Evolutionary conservation across 2,888 invertebrate species (phyloP), one percentile per base, ranked within the genome.

Genomic region (Xanthostigma xanthostigma): DNA sequence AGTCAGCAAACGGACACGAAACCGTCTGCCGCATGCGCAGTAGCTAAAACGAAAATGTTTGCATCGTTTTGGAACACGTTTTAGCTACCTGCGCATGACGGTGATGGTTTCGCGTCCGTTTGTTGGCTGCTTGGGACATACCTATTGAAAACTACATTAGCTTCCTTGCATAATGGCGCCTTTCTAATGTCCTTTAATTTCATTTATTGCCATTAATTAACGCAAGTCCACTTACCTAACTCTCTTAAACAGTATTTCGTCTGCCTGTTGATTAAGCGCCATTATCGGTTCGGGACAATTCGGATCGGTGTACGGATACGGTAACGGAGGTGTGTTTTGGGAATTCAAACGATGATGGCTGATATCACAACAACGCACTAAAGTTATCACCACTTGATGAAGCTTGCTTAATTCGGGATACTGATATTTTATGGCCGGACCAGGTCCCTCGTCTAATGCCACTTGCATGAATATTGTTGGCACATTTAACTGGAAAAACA

Each of bases 371-470:
- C 93, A 93, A 48, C 95, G 81, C 56, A 91, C 81, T 57, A 96
- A 71, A 65, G 86, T 82, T 50, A 92, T 91, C 48, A 95, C 91
- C 53, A 86, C 75, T 70, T 93, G 91, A 70, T 94, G 94, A 53
- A 96, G 74, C 71, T 94, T 94, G 44, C 88, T 87, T 41, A 95
- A 75, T 66, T 96, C 96, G 1, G 92, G 89, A 68, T 90, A 94
- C 66, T 94, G 95, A 67, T 93, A 94, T 70, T 95, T 95, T 56
- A 94, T 93, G 43, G 91, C 81, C 17, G 92, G 89, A 8, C 92
- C 86, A 1, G 91, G 86, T 0, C 91, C 88, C 62, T 95, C 95
- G 59, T 95, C 94, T 63, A 93, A 76, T 36, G 93, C 92, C 39
- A 95, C 85, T 57, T 84, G 75, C 76, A 95, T 87, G 62, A 95